Evolutionary conservation across 2,797 vertebrate genomes (phyloP).

Genomic region (Loriculus beryllinus): DNA sequence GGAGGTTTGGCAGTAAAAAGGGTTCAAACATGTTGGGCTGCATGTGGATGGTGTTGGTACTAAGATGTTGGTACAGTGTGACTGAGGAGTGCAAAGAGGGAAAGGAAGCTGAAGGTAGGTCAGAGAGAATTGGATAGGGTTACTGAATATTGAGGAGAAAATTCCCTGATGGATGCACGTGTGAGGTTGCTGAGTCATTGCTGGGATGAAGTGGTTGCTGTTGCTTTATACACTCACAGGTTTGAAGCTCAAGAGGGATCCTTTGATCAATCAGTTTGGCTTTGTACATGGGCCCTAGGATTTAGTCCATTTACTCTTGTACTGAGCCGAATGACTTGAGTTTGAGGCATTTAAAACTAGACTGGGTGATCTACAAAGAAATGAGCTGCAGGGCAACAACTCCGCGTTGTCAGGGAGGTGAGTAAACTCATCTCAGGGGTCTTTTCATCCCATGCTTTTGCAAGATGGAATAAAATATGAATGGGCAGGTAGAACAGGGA

Average conservation of each 20-base stretch:
- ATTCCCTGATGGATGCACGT: background rate
- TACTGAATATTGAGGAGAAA: background rate
- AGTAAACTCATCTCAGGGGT: background rate
- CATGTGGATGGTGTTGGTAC: accelerated
- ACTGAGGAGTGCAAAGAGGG: background rate
- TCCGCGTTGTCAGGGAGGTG: background rate
- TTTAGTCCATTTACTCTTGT: background rate
- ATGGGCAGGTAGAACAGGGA: background rate
- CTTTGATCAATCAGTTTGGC: accelerated
- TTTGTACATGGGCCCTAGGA: background rate
- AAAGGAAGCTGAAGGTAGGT: background rate
- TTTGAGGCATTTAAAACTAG: background rate
- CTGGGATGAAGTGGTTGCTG: accelerated
- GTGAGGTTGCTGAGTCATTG: background rate
- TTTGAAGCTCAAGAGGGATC: background rate
- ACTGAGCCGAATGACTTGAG: accelerated
- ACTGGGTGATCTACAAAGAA: background rate
- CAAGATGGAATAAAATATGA: background rate
- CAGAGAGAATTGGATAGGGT: background rate
- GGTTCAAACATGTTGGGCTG: background rate
- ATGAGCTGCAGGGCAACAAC: background rate
- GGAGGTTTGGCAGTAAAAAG: background rate
- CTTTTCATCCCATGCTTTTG: background rate
- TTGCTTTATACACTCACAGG: background rate
- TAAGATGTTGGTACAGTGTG: background rate